A percentile compares a stretch with the other conserved stretches of the same genome.
These are phyloP conservation scores for Corythornis madagascariensis DNA, from an alignment of 2,113 vertebrate genomes.

Conservation along the genomic window DNA sequence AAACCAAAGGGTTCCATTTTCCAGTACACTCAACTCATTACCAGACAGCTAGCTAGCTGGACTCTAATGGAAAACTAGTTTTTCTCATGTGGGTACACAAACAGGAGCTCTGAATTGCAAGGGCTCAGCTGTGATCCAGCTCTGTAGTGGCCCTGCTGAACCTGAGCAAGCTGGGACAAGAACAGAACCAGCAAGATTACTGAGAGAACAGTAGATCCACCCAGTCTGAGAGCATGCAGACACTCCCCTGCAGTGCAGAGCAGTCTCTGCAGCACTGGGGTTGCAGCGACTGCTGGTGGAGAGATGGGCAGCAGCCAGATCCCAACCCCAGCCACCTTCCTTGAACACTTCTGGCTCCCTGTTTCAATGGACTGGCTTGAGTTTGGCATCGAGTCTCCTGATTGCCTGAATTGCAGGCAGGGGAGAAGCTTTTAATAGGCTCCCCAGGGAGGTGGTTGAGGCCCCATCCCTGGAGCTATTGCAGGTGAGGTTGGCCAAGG, in stretches of 20 bases:
- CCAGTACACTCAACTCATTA: not conserved
- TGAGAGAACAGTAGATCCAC: not conserved
- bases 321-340: not conserved
- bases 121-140: not conserved
- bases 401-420: not conserved
- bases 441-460: too few species aligned
- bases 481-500: too few species aligned
- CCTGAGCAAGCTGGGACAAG: not conserved
- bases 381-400: not conserved
- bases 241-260: not conserved
- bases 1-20: not conserved
- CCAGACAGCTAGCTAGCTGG: not conserved
- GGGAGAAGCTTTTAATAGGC: not conserved
- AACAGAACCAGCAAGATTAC: not conserved
- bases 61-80: not conserved
- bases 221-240: fast-evolving
- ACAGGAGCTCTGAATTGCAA: not conserved
- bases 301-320: not conserved
- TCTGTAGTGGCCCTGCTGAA: not conserved
- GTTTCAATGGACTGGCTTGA: not conserved
- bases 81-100: not conserved
- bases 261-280: not conserved
- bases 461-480: too few species aligned
- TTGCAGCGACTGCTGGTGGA: not conserved
- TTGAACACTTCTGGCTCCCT: not conserved